These are phyloP conservation scores for Helicoverpa zea DNA, from an alignment of 1,140 invertebrate genomes.

Conservation along the genomic window DNA sequence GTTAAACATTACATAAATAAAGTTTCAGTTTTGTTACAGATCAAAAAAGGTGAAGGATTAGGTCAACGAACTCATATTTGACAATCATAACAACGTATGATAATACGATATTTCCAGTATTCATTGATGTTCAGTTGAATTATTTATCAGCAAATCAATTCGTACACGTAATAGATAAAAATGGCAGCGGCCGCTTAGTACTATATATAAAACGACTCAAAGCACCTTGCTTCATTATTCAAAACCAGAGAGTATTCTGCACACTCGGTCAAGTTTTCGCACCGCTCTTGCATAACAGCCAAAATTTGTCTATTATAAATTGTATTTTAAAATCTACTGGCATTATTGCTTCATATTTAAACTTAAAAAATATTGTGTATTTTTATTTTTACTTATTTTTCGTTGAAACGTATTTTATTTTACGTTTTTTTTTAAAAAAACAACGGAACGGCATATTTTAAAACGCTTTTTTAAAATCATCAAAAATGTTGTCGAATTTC, in stretches of 20 bases:
- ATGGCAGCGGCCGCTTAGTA: slow-evolving; percentile 1
- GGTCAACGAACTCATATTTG: slow-evolving; percentile 22
- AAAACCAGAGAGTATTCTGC: slow-evolving; percentile 18
- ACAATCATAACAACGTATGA: slow-evolving; percentile 5
- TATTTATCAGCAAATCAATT: slow-evolving; percentile 40
- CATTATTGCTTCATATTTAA: neutral
- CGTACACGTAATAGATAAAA: slow-evolving; percentile 30
- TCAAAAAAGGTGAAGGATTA: neutral
- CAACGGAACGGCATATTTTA: too few species aligned
- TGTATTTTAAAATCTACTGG: neutral
- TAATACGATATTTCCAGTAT: neutral
- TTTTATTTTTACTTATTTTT: neutral
- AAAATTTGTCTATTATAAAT: neutral
- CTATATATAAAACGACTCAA: slow-evolving; percentile 18
- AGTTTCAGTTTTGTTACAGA: neutral
- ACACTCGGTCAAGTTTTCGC: slow-evolving; percentile 21
- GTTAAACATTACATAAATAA: neutral
- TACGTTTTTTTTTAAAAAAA: too few species aligned
- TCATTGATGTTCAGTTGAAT: slow-evolving; percentile 24
- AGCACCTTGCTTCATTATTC: slow-evolving; percentile 18
- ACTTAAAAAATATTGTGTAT: neutral
- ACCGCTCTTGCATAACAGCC: neutral
- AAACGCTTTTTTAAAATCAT: neutral
- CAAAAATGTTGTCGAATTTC: neutral
- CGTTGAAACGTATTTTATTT: too few species aligned